These are phyloP conservation scores for Euleptes europaea DNA, from an alignment of 2,113 vertebrate species.

Conservation along the genomic window DNA sequence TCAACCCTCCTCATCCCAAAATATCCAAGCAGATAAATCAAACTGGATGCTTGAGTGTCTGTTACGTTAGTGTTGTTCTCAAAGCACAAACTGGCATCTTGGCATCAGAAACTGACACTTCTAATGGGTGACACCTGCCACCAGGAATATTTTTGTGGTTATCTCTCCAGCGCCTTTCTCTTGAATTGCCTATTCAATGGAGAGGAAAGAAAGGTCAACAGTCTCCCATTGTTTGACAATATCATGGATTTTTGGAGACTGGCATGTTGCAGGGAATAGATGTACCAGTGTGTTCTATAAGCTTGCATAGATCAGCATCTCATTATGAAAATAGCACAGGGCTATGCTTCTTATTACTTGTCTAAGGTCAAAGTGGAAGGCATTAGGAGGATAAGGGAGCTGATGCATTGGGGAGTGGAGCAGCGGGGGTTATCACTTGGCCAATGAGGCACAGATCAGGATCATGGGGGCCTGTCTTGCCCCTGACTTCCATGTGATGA, in stretches of 20 bases:
- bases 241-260: slow-evolving; percentile 48
- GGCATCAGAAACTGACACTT: neutral
- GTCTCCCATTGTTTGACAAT: slow-evolving; percentile 49
- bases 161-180: slow-evolving; percentile 26
- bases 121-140: slow-evolving; percentile 17
- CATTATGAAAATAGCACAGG: slow-evolving; percentile 54
- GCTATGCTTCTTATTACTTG: slow-evolving; percentile 16
- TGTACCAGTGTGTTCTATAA: slow-evolving; percentile 22
- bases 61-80: slow-evolving; percentile 1
- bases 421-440: neutral
- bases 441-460: slow-evolving; percentile 3
- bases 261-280: slow-evolving; percentile 33
- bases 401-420: slow-evolving; percentile 1
- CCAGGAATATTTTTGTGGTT: slow-evolving; percentile 2
- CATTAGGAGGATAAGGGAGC: slow-evolving; percentile 37
- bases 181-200: slow-evolving; percentile 31
- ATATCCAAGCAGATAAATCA: neutral
- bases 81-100: neutral
- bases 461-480: no score
- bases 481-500: no score
- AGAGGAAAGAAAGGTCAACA: slow-evolving; percentile 51
- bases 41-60: neutral
- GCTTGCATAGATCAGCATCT: slow-evolving; percentile 64
- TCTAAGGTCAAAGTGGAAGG: slow-evolving; percentile 63
- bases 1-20: neutral